Conservation (phyloP, 1,140 invertebrate species). For the Brachionus sp. region DNA sequence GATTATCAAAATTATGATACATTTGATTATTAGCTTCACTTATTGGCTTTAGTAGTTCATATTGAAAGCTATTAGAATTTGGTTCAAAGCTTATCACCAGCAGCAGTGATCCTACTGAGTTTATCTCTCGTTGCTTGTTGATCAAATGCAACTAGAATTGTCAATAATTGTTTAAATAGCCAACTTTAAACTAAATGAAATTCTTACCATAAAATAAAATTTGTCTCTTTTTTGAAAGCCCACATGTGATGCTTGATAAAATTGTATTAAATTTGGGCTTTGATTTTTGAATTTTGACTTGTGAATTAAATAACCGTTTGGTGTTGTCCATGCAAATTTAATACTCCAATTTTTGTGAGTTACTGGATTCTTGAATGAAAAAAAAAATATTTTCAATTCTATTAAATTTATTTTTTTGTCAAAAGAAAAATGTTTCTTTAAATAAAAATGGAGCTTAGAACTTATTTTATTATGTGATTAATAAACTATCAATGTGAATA, state of each 20-base stretch:
- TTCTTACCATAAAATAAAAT: conserved; percentile 19
- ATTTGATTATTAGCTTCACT: background rate
- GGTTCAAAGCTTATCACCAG: conserved; percentile 12
- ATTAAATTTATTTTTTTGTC: too few relatives aligned
- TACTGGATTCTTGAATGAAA: background rate
- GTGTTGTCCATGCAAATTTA: conserved; percentile 30
- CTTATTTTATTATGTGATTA: too few relatives aligned
- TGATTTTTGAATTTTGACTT: background rate
- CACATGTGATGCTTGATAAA: background rate
- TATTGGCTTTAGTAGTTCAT: conserved; percentile 10
- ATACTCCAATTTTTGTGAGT: conserved; percentile 3
- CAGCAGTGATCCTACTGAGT: background rate
- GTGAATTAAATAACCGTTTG: background rate
- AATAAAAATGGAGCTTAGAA: too few relatives aligned
- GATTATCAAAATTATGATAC: background rate
- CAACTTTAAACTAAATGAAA: background rate
- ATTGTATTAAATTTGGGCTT: background rate
- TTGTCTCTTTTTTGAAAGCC: conserved; percentile 43
- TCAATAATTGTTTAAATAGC: background rate
- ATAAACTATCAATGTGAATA: too few relatives aligned
- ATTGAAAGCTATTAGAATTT: background rate
- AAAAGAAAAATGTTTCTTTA: too few relatives aligned
- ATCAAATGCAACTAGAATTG: conserved; percentile 9
- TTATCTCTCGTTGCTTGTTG: background rate
- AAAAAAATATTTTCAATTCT: background rate